These are phyloP conservation scores for Syngnathus floridae DNA, from an alignment of 2,113 vertebrate species.

Conservation along the genomic window DNA sequence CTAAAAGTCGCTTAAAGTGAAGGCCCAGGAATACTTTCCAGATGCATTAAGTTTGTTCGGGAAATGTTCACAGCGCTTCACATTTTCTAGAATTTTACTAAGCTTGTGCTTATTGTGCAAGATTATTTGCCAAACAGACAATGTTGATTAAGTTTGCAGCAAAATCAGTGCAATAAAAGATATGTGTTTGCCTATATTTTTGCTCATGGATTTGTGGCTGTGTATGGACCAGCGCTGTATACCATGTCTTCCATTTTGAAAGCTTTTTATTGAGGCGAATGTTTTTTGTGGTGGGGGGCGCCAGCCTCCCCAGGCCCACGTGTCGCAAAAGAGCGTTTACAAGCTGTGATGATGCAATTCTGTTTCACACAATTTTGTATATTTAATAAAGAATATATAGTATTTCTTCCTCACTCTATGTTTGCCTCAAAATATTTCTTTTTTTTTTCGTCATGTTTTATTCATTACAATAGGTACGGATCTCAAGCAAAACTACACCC, in stretches of 20 bases:
- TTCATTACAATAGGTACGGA: not conserved
- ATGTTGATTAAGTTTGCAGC: no score
- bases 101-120: no score
- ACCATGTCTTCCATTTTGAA: constrained; percentile 59
- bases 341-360: constrained; percentile 71
- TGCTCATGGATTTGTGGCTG: no score
- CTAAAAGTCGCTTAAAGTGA: no score
- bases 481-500: not conserved
- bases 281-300: constrained; percentile 47
- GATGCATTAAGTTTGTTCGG: no score
- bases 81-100: no score
- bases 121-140: no score
- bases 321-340: constrained; percentile 69
- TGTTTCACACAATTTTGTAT: constrained; percentile 73
- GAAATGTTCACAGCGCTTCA: no score
- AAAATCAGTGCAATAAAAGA: no score
- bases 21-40: no score
- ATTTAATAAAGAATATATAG: constrained; percentile 73
- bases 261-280: constrained; percentile 34
- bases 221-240: not conserved
- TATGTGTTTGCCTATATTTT: no score
- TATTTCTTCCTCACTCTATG: constrained; percentile 65
- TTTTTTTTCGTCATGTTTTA: not conserved
- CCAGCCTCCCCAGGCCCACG: constrained; percentile 51
- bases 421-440: constrained; percentile 40